A percentile compares a stretch with the other conserved stretches of the same genome.
phyloP scores from a whole-genome alignment of 2,113 vertebrate genomes.

The Elaphurus davidianus region DNA sequence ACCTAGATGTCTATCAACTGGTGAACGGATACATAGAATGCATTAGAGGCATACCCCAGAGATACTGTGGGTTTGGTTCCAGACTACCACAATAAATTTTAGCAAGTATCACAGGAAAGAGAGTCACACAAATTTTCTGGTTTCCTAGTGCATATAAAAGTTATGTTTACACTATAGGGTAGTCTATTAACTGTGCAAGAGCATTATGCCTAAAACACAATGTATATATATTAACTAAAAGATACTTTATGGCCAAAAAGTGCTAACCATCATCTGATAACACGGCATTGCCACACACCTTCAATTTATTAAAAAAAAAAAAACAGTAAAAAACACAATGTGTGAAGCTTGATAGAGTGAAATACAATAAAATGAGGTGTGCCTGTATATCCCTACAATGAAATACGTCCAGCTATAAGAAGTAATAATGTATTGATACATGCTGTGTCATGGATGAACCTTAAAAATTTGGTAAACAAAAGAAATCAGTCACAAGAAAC shows the following conservation, averaged over 20 bases:
- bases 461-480: not conserved
- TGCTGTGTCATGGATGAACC: not conserved
- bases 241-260: not conserved
- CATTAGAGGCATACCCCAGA: not conserved
- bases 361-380: not conserved
- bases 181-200: not conserved
- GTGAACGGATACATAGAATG: not conserved
- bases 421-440: not conserved
- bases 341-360: not conserved
- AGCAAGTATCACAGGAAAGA: not conserved
- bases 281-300: not conserved
- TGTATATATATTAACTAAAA: not conserved
- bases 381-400: not conserved
- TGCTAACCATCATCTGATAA: not conserved
- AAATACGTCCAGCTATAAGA: not conserved
- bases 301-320: not conserved
- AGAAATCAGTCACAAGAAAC: not conserved
- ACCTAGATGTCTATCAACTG: not conserved
- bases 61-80: not conserved
- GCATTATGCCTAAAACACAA: not conserved
- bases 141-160: not conserved
- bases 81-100: not conserved
- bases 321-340: not conserved
- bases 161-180: not conserved
- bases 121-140: not conserved